A percentile compares a stretch with the other conserved stretches of the same genome.
phyloP scores from a whole-genome alignment of 2,797 vertebrate genomes.

The Scarus forsteni region DNA sequence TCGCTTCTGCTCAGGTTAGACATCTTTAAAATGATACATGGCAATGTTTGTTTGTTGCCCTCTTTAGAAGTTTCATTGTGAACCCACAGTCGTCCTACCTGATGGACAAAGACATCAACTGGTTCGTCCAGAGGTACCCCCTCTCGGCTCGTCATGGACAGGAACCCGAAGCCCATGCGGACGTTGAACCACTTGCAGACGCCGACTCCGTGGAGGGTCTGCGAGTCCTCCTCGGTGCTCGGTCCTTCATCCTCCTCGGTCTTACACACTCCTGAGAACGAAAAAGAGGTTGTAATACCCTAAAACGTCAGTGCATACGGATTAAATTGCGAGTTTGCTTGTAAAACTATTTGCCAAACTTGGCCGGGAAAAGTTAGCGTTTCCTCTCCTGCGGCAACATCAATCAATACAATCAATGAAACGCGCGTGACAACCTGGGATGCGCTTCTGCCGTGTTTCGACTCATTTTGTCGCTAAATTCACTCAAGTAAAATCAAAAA shows the following conservation, averaged over 20 bases:
- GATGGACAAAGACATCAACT: constrained; percentile 98
- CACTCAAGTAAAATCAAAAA: not conserved
- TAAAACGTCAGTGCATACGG: too few species aligned
- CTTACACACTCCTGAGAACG: constrained; percentile 88
- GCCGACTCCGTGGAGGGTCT: constrained; percentile 88
- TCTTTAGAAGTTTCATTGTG: not conserved
- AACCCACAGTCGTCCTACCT: constrained; percentile 83
- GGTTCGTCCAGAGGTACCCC: constrained; percentile 91
- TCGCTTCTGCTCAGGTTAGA: not conserved
- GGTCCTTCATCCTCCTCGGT: constrained; percentile 89
- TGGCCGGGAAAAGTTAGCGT: not conserved
- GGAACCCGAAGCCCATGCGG: constrained; percentile 98
- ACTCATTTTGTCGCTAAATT: not conserved
- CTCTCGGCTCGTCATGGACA: constrained; percentile 95
- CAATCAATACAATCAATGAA: constrained; percentile 51
- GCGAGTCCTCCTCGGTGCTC: constrained; percentile 85
- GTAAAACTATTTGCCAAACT: rapidly evolving
- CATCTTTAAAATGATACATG: not conserved
- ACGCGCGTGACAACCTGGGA: not conserved
- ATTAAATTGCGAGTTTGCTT: not conserved
- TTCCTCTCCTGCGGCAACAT: not conserved
- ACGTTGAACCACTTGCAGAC: constrained; percentile 99
- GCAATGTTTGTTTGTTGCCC: rapidly evolving
- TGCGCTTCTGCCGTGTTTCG: not conserved
- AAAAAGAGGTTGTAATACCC: too few species aligned